Conservation (phyloP, 1,140 invertebrate species). For the Hylyphantes graminicola region DNA sequence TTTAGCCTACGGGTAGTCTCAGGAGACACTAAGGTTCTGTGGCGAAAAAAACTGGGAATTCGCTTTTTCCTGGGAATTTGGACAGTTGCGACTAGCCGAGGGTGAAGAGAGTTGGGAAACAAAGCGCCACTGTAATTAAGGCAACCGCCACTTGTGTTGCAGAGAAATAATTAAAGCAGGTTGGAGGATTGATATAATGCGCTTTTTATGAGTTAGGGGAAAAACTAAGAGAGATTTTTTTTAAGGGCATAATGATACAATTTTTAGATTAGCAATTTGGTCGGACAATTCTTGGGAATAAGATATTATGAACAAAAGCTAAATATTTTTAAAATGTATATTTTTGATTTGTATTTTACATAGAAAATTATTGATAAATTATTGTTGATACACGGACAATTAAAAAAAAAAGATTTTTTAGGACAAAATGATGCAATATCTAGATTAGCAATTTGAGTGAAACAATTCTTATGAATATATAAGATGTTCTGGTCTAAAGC, state of each 20-base stretch:
- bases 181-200: constrained; percentile 7
- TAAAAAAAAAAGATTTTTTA: too few species aligned
- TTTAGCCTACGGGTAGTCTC: constrained; percentile 28
- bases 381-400: too few species aligned
- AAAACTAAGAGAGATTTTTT: neutral
- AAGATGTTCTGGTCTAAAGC: too few species aligned
- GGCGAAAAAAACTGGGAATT: neutral
- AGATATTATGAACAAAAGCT: too few species aligned
- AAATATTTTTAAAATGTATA: too few species aligned
- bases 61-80: constrained; percentile 35
- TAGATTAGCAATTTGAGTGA: too few species aligned
- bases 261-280: too few species aligned
- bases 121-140: constrained; percentile 36
- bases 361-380: too few species aligned
- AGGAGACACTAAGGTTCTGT: neutral
- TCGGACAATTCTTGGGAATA: too few species aligned
- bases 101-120: constrained; percentile 38
- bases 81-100: constrained; percentile 36
- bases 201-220: constrained; percentile 8
- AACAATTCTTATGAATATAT: too few species aligned
- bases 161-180: constrained; percentile 21
- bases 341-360: too few species aligned
- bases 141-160: constrained; percentile 2
- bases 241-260: neutral
- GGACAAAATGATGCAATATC: too few species aligned